Conservation (phyloP, 1,140 invertebrate genomes). For the Liolophura sinensis region DNA sequence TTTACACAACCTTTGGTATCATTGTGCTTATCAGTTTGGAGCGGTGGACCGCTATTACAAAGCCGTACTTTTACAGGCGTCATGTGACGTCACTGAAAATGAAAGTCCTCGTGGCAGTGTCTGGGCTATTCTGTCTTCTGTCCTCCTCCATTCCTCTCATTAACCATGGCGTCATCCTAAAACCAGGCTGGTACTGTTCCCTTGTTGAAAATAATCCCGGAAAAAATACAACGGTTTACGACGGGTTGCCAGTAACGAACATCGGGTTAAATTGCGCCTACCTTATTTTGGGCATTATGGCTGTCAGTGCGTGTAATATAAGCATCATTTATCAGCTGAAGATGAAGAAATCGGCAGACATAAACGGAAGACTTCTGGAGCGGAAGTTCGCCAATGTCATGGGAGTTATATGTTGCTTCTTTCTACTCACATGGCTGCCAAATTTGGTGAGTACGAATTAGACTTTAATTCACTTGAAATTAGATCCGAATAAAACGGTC, state of each 20-base stretch:
- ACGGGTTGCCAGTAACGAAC: too few relatives aligned
- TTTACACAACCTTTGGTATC: slow-evolving; percentile 23
- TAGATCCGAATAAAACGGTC: too few relatives aligned
- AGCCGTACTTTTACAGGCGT: slow-evolving; percentile 16
- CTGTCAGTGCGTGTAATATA: slow-evolving; percentile 3
- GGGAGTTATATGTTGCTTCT: slow-evolving; percentile 12
- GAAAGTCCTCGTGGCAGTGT: slow-evolving; percentile 8
- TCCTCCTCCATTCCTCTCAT: slow-evolving; percentile 14
- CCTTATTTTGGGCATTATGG: too few relatives aligned
- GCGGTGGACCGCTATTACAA: slow-evolving; percentile 18
- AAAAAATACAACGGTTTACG: too few relatives aligned
- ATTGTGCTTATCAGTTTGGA: slow-evolving; percentile 18
- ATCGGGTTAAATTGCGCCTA: too few relatives aligned
- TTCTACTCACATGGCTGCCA: slow-evolving; percentile 18
- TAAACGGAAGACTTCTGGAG: slow-evolving; percentile 7
- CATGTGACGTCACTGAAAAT: slow-evolving; percentile 9
- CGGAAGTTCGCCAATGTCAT: slow-evolving; percentile 16
- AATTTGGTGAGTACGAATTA: slow-evolving; percentile 12
- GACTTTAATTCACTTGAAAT: not conserved
- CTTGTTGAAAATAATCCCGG: too few relatives aligned
- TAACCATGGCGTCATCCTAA: slow-evolving; percentile 10
- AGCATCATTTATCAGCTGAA: slow-evolving; percentile 15
- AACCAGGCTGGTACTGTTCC: slow-evolving; percentile 10
- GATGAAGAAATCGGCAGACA: slow-evolving; percentile 4
- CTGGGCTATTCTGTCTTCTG: slow-evolving; percentile 14